Base-by-base conservation (phyloP, 2,888 invertebrate species). In the Brachyptera putata region DNA sequence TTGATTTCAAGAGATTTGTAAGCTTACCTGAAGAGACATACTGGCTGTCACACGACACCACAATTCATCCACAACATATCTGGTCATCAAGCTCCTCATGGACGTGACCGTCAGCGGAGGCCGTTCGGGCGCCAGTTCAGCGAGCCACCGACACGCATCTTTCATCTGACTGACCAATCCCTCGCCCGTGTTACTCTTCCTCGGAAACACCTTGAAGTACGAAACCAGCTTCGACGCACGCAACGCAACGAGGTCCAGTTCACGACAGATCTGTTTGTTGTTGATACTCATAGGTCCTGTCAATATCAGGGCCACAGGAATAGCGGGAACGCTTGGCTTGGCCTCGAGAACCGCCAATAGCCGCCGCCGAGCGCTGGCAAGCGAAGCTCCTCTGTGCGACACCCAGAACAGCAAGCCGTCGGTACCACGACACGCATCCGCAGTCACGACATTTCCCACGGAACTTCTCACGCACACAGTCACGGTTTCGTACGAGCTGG, bases 401-500 rank as follows among this genome's bases (percentile, higher is more conserved):
- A 53, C 1, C 53, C 53, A 53, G 21, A 53, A 36, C 11, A 53
- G 21, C 18, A 53, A 21, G 5, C 53, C 53, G 36, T 53, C 13
- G 1, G 21, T 9, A 1, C 53, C 53, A 2, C 9, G 21, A 21
- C 34, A 14, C 2, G 9, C 21, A 34, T 53, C 53, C 2, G 21
- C 36, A 36, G 18, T 21, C 21, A 26, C 11, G 4, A 21, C 22
- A 13, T 16, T 18, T 9, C 53, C 53, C 1, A 18, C 18, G 1
- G 21, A 11, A 13, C 53, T 34, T 3, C 22, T 34, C 16, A 53
- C 34, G 13, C 36, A 53, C 2, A 18, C 21, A 4, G 34, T 53
- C 21, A 53, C n/a, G 18, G 53, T 53, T 18, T 53, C 53, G 21
- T 34, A 36, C 3, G 36, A 34, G 34, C 22, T 36, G 4, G 53